Base-by-base conservation (phyloP, 1,140 invertebrate species). In the Lutraria rhynchaena region DNA sequence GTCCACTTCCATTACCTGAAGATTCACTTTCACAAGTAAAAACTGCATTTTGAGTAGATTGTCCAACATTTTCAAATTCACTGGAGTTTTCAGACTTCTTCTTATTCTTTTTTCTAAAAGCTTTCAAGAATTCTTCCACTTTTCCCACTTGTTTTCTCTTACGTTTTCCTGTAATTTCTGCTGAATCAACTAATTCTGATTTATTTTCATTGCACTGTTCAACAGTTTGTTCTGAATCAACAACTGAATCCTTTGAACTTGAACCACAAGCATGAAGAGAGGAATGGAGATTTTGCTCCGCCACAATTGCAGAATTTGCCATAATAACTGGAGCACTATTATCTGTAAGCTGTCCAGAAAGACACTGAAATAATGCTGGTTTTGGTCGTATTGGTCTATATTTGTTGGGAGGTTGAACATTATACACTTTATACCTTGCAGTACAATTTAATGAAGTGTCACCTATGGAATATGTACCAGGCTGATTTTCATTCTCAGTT, bases 381-480 rank as follows among this genome's bases (percentile, higher is more conserved):
- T 65, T 65, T 4, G 61, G 61, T 1, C 17, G 33, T 15, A 65
- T 65, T 24, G 61, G 61, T 65, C 61, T 35, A 17, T 65, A 65
- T 17, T 65, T 65, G 41, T 35, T 65, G 27, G 41, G 33, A 22
- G n/a, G 5, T 7, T 49, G 49, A 9, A 78, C 35, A 19, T 35
- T 19, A 58, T 78, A 69, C 17, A 78, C 75, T 22, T 24, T 65
- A 69, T 67, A 78, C 31, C 75, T 27, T n/a, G 63, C 61, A 27
- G 63, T 78, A 33, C 75, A 78, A 27, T 69, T 69, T 15, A 78
- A 44, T 35, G 75, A 78, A 17, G 61, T 78, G 29, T 78, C 69
- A 29, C 37, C 37, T 7, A 41, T 41, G 15, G 37, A 41, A 41
- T 41, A 41, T 41, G 5, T 41, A 7, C 15, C 15, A 7, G 15